Conservation (phyloP, 1,140 invertebrate species). For the Mercenaria mercenaria region DNA sequence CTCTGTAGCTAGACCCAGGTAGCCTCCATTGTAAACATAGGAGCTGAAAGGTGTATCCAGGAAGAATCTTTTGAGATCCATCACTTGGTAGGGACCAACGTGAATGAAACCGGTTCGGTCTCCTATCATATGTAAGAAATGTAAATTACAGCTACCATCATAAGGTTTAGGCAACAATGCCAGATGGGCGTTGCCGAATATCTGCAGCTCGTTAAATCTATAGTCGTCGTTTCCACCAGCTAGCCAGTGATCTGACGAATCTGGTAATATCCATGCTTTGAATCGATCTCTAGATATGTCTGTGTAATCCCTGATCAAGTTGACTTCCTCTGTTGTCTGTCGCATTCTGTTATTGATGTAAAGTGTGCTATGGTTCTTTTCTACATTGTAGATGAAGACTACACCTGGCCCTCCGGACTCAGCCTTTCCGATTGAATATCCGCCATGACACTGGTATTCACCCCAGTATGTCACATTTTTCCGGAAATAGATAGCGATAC, state of each 20-base stretch:
- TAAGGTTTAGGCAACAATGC: slow-evolving; percentile 74
- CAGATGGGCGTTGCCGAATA: slow-evolving; percentile 80
- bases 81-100: slow-evolving; percentile 77
- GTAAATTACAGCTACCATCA: slow-evolving; percentile 70
- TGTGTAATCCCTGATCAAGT: slow-evolving; percentile 73
- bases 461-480: slow-evolving; percentile 78
- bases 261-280: slow-evolving; percentile 79
- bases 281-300: slow-evolving; percentile 76
- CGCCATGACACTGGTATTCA: slow-evolving; percentile 76
- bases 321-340: slow-evolving; percentile 60
- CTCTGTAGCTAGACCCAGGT: slow-evolving; percentile 78
- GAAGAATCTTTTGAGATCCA: slow-evolving; percentile 75
- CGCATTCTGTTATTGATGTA: slow-evolving; percentile 76
- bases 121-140: slow-evolving; percentile 81
- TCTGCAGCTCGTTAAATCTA: slow-evolving; percentile 79
- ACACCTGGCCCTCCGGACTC: slow-evolving; percentile 79
- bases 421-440: slow-evolving; percentile 50
- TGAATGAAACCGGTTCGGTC: slow-evolving; percentile 78
- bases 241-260: slow-evolving; percentile 72
- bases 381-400: slow-evolving; percentile 76
- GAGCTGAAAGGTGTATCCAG: slow-evolving; percentile 80
- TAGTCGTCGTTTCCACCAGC: slow-evolving; percentile 72
- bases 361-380: slow-evolving; percentile 75
- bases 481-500: slow-evolving; percentile 77
- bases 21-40: slow-evolving; percentile 78